Percentiles rank a stretch among this genome's conserved stretches.
Evolutionary conservation across 2,797 vertebrate species (phyloP).

Genomic region (Peromyscus melanophrys): DNA sequence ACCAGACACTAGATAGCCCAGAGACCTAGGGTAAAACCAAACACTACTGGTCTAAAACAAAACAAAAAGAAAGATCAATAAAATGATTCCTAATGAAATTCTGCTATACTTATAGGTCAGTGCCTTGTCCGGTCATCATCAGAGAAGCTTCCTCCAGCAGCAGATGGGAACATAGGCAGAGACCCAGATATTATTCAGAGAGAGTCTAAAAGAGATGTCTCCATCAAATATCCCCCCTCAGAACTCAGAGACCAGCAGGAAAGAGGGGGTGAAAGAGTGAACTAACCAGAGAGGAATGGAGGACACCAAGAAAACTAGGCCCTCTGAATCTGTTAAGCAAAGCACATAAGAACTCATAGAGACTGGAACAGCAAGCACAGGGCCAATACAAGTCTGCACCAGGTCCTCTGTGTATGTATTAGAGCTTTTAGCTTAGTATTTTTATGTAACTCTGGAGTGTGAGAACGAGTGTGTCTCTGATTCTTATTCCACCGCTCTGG

Average conservation of each 20-base stretch:
- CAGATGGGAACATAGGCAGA: neutral
- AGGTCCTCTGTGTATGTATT: neutral
- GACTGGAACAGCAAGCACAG: neutral
- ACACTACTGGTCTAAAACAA: neutral
- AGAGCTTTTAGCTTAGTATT: neutral
- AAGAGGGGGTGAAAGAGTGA: neutral
- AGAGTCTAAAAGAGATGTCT: neutral
- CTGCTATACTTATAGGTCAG: neutral
- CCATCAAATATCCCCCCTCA: neutral
- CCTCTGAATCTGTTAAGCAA: neutral
- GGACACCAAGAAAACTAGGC: neutral
- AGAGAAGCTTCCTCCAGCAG: neutral
- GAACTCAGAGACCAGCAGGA: neutral
- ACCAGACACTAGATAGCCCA: neutral
- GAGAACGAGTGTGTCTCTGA: neutral
- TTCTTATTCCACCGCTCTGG: neutral
- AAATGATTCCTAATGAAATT: neutral
- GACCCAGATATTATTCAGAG: neutral
- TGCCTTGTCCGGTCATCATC: neutral
- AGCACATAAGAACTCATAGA: neutral
- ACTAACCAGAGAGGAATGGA: neutral
- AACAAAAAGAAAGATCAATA: neutral
- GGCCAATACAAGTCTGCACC: too few species aligned
- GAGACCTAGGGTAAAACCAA: neutral
- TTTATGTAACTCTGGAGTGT: neutral